These are phyloP conservation scores for Procapra przewalskii DNA, from an alignment of 2,113 vertebrate species.

Conservation along the genomic window DNA sequence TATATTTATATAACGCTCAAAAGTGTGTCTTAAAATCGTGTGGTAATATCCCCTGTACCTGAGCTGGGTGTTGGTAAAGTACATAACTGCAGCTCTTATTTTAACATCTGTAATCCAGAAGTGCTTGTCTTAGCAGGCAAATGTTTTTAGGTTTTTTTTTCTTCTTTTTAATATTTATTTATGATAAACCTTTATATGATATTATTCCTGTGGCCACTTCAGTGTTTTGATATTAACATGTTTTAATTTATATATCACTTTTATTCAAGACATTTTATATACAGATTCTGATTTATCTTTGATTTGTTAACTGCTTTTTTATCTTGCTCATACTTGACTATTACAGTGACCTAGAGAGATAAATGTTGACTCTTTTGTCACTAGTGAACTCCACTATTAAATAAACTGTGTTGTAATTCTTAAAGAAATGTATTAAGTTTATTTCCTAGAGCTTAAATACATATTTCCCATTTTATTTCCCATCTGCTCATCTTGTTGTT, in stretches of 20 bases:
- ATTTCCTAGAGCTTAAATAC: not conserved
- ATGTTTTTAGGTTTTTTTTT: not conserved
- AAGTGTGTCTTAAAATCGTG: not conserved
- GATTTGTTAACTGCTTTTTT: constrained; percentile 23
- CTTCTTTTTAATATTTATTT: constrained; percentile 19
- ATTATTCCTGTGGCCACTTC: not conserved
- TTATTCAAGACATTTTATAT: not conserved
- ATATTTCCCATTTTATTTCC: not conserved
- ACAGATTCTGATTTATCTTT: not conserved
- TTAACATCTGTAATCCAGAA: not conserved
- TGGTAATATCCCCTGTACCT: not conserved
- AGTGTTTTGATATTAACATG: constrained; percentile 23
- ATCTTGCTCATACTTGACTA: not conserved
- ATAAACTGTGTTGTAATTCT: not conserved
- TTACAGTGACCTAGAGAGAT: not conserved
- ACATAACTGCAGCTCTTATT: not conserved
- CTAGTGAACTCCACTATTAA: not conserved
- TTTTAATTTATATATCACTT: constrained; percentile 38
- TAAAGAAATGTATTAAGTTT: not conserved
- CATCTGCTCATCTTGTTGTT: not conserved
- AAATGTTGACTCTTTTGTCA: not conserved
- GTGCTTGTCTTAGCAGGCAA: not conserved
- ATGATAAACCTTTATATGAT: not conserved
- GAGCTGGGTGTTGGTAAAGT: not conserved
- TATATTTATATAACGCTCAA: not conserved